Conservation (phyloP, 2,888 invertebrate species). For the Lithophane semibrunnea region DNA sequence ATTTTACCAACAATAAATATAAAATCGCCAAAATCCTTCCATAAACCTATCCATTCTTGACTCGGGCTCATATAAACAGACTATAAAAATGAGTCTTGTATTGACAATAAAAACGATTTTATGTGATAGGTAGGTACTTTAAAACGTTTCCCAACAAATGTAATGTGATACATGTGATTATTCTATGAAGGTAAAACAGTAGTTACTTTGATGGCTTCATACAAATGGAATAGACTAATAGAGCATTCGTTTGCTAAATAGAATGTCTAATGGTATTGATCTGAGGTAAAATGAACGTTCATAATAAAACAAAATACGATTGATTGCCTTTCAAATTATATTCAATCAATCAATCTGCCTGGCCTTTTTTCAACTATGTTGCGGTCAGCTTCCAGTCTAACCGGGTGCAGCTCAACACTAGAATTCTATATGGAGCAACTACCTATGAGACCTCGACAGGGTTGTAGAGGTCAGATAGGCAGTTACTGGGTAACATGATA, state of each 20-base stretch:
- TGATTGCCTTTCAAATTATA: not conserved
- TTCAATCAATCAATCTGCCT: not conserved
- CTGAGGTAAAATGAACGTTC: not conserved
- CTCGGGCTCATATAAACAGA: conserved; percentile 83
- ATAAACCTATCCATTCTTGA: conserved; percentile 79
- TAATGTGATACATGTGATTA: conserved; percentile 61
- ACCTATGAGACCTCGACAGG: not conserved
- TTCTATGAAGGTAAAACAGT: conserved; percentile 49
- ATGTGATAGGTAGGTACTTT: conserved; percentile 71
- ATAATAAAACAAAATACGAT: not conserved
- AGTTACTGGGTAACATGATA: not conserved
- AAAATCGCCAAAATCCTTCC: conserved; percentile 77
- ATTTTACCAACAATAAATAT: conserved; percentile 72
- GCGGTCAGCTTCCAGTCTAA: not conserved
- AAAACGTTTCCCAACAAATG: conserved; percentile 74
- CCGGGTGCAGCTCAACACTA: not conserved
- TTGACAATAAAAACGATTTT: conserved; percentile 83
- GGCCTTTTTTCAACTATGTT: not conserved
- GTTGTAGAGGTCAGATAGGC: not conserved
- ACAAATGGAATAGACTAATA: conserved; percentile 30
- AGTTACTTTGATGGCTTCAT: conserved; percentile 55
- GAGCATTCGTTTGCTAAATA: conserved; percentile 23
- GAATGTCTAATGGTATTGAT: conserved; percentile 26
- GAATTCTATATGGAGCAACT: not conserved
- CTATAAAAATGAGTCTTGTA: conserved; percentile 86